Evolutionary conservation across 2,888 invertebrate genomes (phyloP), one percentile per base, ranked within the genome.

Genomic region (Notodonta ziczac): DNA sequence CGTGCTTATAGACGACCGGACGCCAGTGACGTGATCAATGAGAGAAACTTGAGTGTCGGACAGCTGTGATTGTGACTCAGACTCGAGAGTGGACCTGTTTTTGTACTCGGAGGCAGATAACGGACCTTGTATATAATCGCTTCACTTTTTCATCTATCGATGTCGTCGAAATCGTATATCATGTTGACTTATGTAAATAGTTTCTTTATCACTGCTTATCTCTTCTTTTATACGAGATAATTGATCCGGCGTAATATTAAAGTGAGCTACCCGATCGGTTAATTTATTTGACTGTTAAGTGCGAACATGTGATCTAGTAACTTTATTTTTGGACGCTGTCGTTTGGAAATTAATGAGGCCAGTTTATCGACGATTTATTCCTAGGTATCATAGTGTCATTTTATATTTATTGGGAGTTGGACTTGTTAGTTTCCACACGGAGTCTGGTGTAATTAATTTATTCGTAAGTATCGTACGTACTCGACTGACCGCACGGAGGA

Each of bases 1-100:
- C 97, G 88, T 99, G 99, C 91, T 95, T 97, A 93, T 98, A 96
- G 95, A 87, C 81, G 71, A 70, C 69, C 74, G 80, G 74, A 78
- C 78, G 80, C 78, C 77, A 71, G 73, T 79, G 77, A 83, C 78
- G 79, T 85, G 83, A 83, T 83, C 79, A 73, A 77, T 79, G 78
- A 73, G 69, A 84, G 80, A 84, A 81, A 88, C 85, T 83, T 69
- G 70, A 76, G 82, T 87, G 87, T 72, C 75, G 81, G 77, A 81
- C 79, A 78, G 76, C 79, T 84, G 87, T 86, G 85, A 83, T 74
- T 80, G 84, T 88, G 89, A 86, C 85, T 88, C 83, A 80, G 82
- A 85, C 82, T 86, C 81, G 83, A 82, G 80, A 79, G 81, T 85
- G 87, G 85, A 87, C 88, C 86, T 80, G 85, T 86, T 85, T 71